Conservation (phyloP, 23 tunicate genomes). For the Ascidia mentula region DNA sequence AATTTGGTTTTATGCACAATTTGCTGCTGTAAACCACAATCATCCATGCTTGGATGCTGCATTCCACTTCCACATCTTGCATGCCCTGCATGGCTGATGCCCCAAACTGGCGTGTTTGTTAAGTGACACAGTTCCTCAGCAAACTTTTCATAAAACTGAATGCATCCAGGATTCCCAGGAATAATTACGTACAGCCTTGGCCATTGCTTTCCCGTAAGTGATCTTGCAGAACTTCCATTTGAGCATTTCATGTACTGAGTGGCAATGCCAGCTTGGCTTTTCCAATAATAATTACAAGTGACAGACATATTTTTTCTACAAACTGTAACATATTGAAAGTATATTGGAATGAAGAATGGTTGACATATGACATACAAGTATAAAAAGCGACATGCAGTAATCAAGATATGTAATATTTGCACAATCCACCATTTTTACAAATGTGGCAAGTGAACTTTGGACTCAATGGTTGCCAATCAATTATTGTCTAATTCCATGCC, state of each 20-base stretch:
- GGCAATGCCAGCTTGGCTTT: slow-evolving; percentile 31
- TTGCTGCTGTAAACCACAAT: slow-evolving; percentile 65
- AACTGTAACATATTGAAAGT: slow-evolving; percentile 3
- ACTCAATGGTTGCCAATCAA: no score
- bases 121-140: slow-evolving; percentile 35
- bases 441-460: no score
- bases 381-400: no score
- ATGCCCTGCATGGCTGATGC: slow-evolving; percentile 85
- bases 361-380: no score
- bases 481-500: no score
- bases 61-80: slow-evolving; percentile 6
- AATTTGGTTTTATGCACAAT: slow-evolving; percentile 66
- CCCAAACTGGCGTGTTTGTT: slow-evolving; percentile 71
- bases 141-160: slow-evolving; percentile 76
- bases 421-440: no score
- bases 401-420: no score
- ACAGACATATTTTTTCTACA: slow-evolving; percentile 9
- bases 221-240: neutral
- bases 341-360: no score
- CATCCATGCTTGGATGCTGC: slow-evolving; percentile 43
- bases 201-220: neutral
- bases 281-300: slow-evolving; percentile 46
- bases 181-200: slow-evolving; percentile 53
- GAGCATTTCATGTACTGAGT: slow-evolving; percentile 40
- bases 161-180: slow-evolving; percentile 93